phyloP scores from a whole-genome alignment of 2,113 vertebrate genomes.

The Ophiodon elongatus region DNA sequence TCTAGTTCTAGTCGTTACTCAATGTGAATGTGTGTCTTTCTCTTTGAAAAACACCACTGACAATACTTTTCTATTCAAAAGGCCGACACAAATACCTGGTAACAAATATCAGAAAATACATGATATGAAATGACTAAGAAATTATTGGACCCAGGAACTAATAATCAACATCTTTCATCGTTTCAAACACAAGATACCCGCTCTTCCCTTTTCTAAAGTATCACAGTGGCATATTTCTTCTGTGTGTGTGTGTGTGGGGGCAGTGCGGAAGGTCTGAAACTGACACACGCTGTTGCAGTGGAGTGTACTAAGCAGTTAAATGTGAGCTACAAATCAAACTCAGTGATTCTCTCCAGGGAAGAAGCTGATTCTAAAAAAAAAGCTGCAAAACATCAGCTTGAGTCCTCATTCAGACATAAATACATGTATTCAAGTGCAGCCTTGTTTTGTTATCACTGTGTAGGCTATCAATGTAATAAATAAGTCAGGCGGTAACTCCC shows the following conservation, averaged over 20 bases:
- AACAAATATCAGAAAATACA: not conserved
- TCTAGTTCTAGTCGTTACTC: not conserved
- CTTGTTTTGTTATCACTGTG: slow-evolving; percentile 5
- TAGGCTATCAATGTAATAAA: not conserved
- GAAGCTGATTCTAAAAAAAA: not conserved
- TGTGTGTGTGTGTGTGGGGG: too few relatives aligned
- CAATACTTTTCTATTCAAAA: not conserved
- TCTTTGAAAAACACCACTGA: not conserved
- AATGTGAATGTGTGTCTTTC: not conserved
- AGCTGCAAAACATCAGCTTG: not conserved
- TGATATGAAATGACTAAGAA: not conserved
- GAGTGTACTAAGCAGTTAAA: slow-evolving; percentile 19
- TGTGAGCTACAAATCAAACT: slow-evolving; percentile 43
- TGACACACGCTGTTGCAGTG: slow-evolving; percentile 28
- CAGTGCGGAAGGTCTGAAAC: not conserved
- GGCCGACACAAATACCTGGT: not conserved
- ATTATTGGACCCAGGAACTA: not conserved
- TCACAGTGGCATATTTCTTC: slow-evolving; percentile 14
- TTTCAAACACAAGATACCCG: not conserved
- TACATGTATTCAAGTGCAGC: not conserved
- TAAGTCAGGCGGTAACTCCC: not conserved
- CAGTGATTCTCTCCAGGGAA: not conserved
- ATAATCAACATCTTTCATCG: not conserved
- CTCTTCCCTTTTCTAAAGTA: not conserved
- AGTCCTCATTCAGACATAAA: not conserved